phyloP scores from a whole-genome alignment of 2,888 invertebrate genomes.

The Drosophila niveifrons region DNA sequence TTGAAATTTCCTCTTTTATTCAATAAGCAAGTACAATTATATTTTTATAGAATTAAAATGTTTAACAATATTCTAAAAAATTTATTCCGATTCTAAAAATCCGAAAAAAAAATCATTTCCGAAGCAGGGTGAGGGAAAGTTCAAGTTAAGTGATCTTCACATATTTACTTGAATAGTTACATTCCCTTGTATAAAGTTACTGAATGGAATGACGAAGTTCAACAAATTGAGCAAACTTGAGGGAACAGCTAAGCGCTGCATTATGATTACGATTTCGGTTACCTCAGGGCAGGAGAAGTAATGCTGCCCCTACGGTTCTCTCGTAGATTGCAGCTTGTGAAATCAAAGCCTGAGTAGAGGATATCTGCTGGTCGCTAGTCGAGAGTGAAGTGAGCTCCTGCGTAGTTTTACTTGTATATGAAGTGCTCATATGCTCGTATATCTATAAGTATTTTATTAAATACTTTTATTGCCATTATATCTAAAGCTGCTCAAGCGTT shows the following conservation, averaged over 20 bases:
- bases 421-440: slow-evolving; percentile 21
- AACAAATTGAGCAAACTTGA: slow-evolving; percentile 1
- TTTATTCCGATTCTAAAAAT: no score
- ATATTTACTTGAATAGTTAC: slow-evolving; percentile 5
- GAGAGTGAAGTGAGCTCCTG: slow-evolving; percentile 14
- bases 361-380: slow-evolving; percentile 25
- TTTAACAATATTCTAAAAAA: no score
- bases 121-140: not conserved
- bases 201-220: slow-evolving; percentile 1
- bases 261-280: not conserved
- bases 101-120: no score
- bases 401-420: slow-evolving; percentile 19
- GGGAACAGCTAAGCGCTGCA: slow-evolving; percentile 11
- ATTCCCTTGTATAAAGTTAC: slow-evolving; percentile 2
- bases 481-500: slow-evolving; percentile 32
- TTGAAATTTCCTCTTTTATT: no score
- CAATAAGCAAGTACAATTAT: no score
- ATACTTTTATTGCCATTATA: slow-evolving; percentile 50
- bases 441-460: slow-evolving; percentile 36
- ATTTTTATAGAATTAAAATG: no score
- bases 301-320: not conserved
- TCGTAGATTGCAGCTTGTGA: slow-evolving; percentile 18
- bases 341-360: slow-evolving; percentile 10
- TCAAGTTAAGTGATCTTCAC: slow-evolving; percentile 1
- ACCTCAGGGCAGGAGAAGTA: not conserved